These are phyloP conservation scores for Oscheius sp. DNA, from an alignment of 2,888 invertebrate genomes.

Conservation along the genomic window DNA sequence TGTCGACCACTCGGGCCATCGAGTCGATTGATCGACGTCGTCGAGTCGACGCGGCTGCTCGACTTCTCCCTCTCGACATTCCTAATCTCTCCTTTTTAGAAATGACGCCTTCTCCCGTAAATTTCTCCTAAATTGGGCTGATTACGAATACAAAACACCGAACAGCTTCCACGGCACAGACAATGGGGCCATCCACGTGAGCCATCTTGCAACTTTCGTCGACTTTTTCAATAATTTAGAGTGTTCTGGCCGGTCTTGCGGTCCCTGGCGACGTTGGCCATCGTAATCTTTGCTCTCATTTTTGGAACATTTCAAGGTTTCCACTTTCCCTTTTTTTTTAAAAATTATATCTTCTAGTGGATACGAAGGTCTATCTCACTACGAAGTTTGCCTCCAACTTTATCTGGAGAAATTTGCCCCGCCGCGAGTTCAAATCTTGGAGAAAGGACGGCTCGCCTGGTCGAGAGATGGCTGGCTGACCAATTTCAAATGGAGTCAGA, in stretches of 20 bases:
- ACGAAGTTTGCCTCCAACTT: slow-evolving; percentile 59
- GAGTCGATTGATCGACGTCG: no score
- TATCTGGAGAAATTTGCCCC: slow-evolving; percentile 46
- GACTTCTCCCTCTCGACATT: background rate
- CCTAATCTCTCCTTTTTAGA: slow-evolving; percentile 10
- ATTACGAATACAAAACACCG: slow-evolving; percentile 48
- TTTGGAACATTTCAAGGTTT: slow-evolving; percentile 40
- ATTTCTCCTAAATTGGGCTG: slow-evolving; percentile 50
- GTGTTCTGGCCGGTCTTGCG: slow-evolving; percentile 43
- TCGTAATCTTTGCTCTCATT: slow-evolving; percentile 20
- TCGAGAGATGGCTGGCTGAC: slow-evolving; percentile 61
- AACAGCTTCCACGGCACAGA: slow-evolving; percentile 55
- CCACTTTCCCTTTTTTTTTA: background rate
- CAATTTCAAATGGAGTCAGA: slow-evolving; percentile 46
- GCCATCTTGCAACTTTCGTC: no score
- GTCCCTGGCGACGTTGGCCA: slow-evolving; percentile 19
- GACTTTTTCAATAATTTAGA: no score
- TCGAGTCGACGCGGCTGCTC: no score
- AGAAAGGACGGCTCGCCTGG: slow-evolving; percentile 52
- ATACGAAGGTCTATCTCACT: slow-evolving; percentile 46
- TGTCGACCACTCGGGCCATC: no score
- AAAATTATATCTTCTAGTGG: slow-evolving; percentile 14
- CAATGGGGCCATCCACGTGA: slow-evolving; percentile 56
- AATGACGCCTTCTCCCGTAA: slow-evolving; percentile 40
- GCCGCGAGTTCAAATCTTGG: slow-evolving; percentile 40